Evolutionary conservation across 2,888 invertebrate species (phyloP), one percentile per base, ranked within the genome.

Genomic region (Molanna angustata): DNA sequence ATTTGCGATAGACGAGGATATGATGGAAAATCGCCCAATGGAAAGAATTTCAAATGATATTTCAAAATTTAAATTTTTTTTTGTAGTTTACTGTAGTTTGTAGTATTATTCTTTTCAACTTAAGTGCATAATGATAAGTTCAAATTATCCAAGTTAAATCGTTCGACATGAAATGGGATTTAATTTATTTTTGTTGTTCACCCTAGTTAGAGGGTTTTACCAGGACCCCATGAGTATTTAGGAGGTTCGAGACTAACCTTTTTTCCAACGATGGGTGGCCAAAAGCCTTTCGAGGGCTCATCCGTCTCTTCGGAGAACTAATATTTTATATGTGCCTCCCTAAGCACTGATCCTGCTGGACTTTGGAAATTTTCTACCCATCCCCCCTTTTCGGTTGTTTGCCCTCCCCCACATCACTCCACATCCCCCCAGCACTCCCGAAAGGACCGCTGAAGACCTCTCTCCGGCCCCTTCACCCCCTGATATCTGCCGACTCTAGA

Each of bases 401-500:
- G 13, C 39, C 48, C 40, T 22, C 48, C 17, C 13, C 13, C 3
- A 19, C 46, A 33, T 14, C 48, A 27, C 32, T 3, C 37, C 7
- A 16, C 18, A 17, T 27, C 27, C 9, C 35, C 35, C 14, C 6
- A 35, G 4, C 17, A 39, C 39, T 39, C 20, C 41, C 41, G 18
- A 14, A 41, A 41, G 41, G 41, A 41, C 41, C 18, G 21, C 13
- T 21, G 41, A 21, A 21, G 41, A 14, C 21, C 31, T 41, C 39
- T n/a, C n/a, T 20, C 18, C 31, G 13, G n/a, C 49, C 53, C n/a
- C 18, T 27, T 39, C 9, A 37, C 19, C 9, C 45, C 45, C 45
- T 40, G 51, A 31, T 45, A 44, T 46, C 51, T 52, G 46, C 37
- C 51, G 45, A 39, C 22, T 51, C 45, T 49, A 35, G 33, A 19